Evolutionary conservation across 2,888 invertebrate species (phyloP), one percentile per base, ranked within the genome.

Genomic region (Villa cingulata): DNA sequence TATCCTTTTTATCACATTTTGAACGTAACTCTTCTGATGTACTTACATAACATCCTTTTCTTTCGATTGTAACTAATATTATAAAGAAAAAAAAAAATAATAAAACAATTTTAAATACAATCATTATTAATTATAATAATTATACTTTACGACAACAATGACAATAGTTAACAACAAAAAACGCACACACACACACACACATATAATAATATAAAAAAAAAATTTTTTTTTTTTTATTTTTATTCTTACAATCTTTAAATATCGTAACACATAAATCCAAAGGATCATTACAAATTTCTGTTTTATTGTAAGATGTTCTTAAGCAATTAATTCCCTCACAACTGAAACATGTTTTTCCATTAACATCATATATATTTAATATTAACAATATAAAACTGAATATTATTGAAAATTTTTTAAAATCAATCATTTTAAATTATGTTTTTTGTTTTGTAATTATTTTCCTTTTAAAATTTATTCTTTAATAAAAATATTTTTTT

Each of bases 201-300:
- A 32, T 10, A 29, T 10, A 6, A 29, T 10, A 29, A 29, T 12
- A 6, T 10, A 29, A 29, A 29, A 10, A 27, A 27, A n/a, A n/a
- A n/a, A n/a, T n/a, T n/a, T n/a, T n/a, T 29, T 29, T 3, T 10
- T 32, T 12, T 12, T 3, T 12, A 32, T 32, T 32, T 4, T 12
- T 32, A 12, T 37, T 9, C 60, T 55, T 49, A 66, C 65, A 59
- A 45, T 59, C 52, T 4, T 63, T 59, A 40, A 59, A 66, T 15
- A 67, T 49, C 10, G 67, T 62, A 19, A 65, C 60, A 49, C 67
- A 66, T 48, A 59, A 58, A 51, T 66, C 66, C 54, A 65, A 46
- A 7, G 59, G 54, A 52, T 66, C 62, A 17, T 52, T 17, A 41
- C 66, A 66, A 16, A 51, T 51, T 39, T 56, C 54, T 27, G 56